phyloP scores from a whole-genome alignment of 2,797 vertebrate species.

The Myiotriccus ornatus region DNA sequence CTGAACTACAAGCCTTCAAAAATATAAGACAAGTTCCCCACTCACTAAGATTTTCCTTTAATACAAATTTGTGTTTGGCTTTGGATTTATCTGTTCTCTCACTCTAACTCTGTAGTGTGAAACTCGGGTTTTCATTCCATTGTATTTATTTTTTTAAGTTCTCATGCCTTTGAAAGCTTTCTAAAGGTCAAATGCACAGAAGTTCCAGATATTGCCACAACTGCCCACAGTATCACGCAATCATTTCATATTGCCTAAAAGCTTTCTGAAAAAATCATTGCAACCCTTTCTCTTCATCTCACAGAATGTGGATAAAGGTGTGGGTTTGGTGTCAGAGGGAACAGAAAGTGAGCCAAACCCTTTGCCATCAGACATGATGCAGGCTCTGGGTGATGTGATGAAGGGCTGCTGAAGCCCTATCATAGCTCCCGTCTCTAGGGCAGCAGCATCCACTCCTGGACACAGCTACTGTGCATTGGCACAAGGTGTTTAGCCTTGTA shows the following conservation, averaged over 20 bases:
- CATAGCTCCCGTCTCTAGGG: background rate
- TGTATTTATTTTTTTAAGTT: constrained; percentile 30
- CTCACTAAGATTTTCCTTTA: constrained; percentile 7
- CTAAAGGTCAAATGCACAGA: constrained; percentile 20
- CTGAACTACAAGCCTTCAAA: background rate
- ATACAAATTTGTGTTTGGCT: background rate
- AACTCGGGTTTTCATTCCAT: background rate
- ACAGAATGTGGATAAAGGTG: background rate
- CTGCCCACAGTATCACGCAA: background rate
- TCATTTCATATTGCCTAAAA: background rate
- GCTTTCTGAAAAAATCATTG: background rate
- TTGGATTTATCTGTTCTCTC: background rate
- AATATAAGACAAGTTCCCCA: background rate
- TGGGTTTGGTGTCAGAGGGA: background rate
- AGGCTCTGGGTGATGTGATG: background rate
- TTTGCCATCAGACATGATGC: background rate
- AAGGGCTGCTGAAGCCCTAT: background rate
- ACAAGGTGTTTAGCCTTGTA: background rate
- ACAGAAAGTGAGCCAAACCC: background rate
- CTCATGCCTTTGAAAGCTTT: constrained; percentile 21
- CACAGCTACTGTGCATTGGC: background rate
- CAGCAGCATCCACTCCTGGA: background rate
- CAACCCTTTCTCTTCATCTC: background rate
- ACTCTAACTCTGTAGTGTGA: background rate
- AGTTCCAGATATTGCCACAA: background rate